These are phyloP conservation scores for Itoplectis maculator DNA, from an alignment of 2,888 invertebrate genomes.

Conservation along the genomic window DNA sequence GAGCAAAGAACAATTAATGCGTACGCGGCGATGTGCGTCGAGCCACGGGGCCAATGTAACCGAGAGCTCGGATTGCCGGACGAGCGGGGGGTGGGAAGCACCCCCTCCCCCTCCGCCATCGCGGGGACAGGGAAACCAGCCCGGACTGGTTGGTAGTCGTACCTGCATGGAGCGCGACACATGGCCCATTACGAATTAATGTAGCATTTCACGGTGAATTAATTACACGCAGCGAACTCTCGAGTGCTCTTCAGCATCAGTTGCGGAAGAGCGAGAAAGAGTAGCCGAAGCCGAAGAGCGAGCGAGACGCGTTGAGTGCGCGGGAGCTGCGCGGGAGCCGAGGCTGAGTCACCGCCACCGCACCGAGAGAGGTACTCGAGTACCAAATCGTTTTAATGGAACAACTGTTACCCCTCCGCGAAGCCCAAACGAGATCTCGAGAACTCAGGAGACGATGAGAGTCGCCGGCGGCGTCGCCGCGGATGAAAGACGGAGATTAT, in stretches of 20 bases:
- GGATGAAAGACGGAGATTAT: not conserved
- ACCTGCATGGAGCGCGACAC: conserved; percentile 72
- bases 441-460: conserved; percentile 42
- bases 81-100: not conserved
- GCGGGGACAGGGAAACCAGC: not conserved
- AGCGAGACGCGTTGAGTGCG: no score
- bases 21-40: conserved; percentile 63
- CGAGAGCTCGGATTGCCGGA: conserved; percentile 45
- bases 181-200: conserved; percentile 81
- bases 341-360: conserved; percentile 65
- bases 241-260: conserved; percentile 75
- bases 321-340: conserved; percentile 44
- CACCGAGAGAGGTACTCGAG: conserved; percentile 75
- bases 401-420: conserved; percentile 79
- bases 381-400: conserved; percentile 82
- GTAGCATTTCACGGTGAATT: conserved; percentile 82
- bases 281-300: conserved; percentile 30
- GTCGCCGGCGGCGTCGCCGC: not conserved
- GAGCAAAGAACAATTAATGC: conserved; percentile 75
- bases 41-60: conserved; percentile 40
- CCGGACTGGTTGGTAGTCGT: conserved; percentile 13
- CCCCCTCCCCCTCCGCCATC: not conserved
- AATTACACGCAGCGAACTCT: conserved; percentile 79
- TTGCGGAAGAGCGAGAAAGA: conserved; percentile 64
- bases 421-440: conserved; percentile 51